Evolutionary conservation across 2,797 vertebrate genomes (phyloP), one percentile per base, ranked within the genome.

Genomic region (Leptodactylus fallax): DNA sequence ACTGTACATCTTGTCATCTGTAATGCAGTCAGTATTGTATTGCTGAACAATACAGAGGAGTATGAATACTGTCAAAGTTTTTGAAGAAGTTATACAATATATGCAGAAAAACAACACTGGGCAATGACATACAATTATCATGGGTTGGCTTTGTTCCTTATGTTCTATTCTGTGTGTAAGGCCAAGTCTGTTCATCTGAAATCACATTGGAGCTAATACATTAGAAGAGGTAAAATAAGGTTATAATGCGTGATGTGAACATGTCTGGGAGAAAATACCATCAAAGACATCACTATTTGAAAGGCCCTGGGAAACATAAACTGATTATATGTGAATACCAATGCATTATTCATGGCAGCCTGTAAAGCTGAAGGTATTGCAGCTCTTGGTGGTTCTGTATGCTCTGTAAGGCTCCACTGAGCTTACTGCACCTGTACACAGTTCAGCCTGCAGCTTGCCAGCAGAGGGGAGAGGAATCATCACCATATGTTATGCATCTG

Each of bases 341-440:
- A 85, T 89, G 80, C 63, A 86, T 89, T 89, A 89, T 89, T 89
- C 80, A 88, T 85, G 58, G 61, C 45, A 47, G 27, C 49, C 72
- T 81, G n/a, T 21, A 51, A 78, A 61, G 71, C 27, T 67, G 21
- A 5, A 69, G 79, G 60, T 82, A 69, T 45, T 81, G 21, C 60
- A 27, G 71, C 58, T 25, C 69, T 23, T 13, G 16, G 55, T 69
- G 83, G 72, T 27, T 82, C 25, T 58, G 21, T 61, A 78, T 53
- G 19, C 25, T 78, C 84, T 36, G 14, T 53, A 53, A 67, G 69
- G 87, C 69, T 85, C 58, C 27, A 53, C 23, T 83, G 71, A 89
- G 77, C 80, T 72, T 61, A 60, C 47, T 86, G 84, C 72, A 86
- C 88, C 80, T 72, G 80, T 49, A 81, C 72, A 77, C 45, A 81